Base-by-base conservation (phyloP, 2,797 vertebrate genomes). In the Tenualosa thibaudeaui region DNA sequence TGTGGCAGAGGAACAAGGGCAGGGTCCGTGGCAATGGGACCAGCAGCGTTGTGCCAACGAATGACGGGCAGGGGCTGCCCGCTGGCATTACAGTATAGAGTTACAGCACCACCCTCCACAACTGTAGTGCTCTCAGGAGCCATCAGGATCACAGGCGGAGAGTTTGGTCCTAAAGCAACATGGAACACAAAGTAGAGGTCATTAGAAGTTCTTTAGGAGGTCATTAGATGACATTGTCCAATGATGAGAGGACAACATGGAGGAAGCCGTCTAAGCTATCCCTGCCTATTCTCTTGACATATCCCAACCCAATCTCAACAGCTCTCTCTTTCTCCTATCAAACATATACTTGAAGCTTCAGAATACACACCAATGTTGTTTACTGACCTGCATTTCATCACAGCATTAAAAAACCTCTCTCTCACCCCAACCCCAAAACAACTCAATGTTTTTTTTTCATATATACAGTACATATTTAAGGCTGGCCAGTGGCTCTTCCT, bases 41-140 rank as follows among this genome's bases (percentile, higher is more conserved):
- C 95, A 0, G 81, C 90, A 78, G 88, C 86, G 86, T 93, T 86
- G 26, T 94, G 93, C 94, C 94, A 95, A 22, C 84, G 92, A 81
- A 95, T 92, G 58, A 83, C 3, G 0, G 94, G 95, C 15, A 86
- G 0, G 0, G 95, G 93, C 0, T 92, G 85, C 10, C 94, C 95
- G 0, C 91, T 92, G 89, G 95, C 94, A 0, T 90, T 94, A 86
- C 95, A 96, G 83, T 92, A 92, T 81, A 96, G 84, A 0, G 88
- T 93, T 0, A 93, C 89, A 0, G 89, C 89, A 83, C 90, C 90
- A 3, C 94, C 94, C 0, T 87, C 87, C 1, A 56, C 81, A 88
- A 92, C 92, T 4, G 89, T 87, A 60, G 89, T 31, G 50, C 91
- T 94, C 1, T 84, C 81, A 4, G 91, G 95, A 0, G 91, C 84